phyloP scores from a whole-genome alignment of 1,140 invertebrate genomes.

The Philotrypesis tridentata region DNA sequence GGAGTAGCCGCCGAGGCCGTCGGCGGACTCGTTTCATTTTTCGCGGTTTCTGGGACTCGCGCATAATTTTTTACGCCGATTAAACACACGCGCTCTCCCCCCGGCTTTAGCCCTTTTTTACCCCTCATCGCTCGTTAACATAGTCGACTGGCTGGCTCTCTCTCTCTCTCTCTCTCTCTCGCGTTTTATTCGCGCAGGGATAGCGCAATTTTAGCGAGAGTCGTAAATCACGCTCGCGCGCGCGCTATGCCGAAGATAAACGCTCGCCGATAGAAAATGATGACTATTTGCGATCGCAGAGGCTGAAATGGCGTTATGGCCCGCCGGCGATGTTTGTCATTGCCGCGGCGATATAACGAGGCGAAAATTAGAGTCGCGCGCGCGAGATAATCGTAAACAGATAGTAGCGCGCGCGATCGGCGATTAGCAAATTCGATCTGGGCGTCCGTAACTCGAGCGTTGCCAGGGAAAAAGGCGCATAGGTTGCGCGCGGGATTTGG shows the following conservation, averaged over 20 bases:
- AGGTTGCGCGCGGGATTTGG: no score
- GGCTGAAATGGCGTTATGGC: not conserved
- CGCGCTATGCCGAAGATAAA: not conserved
- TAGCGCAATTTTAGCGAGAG: not conserved
- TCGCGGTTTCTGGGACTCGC: conserved; percentile 2
- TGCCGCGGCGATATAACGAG: no score
- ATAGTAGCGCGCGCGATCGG: no score
- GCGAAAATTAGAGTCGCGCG: not conserved
- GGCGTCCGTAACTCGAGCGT: no score
- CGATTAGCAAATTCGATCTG: no score
- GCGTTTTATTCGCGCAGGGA: no score
- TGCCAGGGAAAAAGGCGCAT: no score
- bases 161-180: no score
- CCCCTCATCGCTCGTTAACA: no score
- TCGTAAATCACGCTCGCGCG: not conserved
- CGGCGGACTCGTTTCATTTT: not conserved
- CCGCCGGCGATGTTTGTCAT: not conserved
- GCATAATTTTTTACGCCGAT: not conserved
- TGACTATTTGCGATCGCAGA: not conserved
- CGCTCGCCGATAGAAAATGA: not conserved
- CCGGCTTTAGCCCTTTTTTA: not conserved
- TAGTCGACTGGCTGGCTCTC: no score
- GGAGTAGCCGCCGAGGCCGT: not conserved
- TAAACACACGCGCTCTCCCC: not conserved
- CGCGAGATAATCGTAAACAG: not conserved